Percentiles rank a stretch among this genome's conserved stretches.
phyloP scores from a whole-genome alignment of 2,888 invertebrate species.

The Patella ulyssiponensis region DNA sequence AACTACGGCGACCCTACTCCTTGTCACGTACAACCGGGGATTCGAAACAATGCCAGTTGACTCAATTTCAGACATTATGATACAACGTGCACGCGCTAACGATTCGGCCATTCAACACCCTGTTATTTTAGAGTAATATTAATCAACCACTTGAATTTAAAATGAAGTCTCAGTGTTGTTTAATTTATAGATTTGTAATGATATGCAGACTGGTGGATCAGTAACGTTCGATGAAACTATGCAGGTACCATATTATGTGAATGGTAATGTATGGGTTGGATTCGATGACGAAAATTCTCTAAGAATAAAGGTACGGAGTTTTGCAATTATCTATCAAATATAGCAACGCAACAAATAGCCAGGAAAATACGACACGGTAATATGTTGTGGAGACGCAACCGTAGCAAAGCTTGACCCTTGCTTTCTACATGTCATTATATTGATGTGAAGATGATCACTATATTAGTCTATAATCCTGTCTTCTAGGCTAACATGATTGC shows the following conservation, averaged over 20 bases:
- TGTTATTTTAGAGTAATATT: not conserved
- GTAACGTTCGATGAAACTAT: conserved; percentile 67
- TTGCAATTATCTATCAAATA: not conserved
- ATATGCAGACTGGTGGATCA: conserved; percentile 6
- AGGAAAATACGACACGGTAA: too few relatives aligned
- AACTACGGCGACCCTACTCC: too few relatives aligned
- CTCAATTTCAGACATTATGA: too few relatives aligned
- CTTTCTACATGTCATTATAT: too few relatives aligned
- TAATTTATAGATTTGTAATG: conserved; percentile 14
- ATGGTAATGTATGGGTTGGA: conserved; percentile 33
- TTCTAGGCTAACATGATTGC: conserved; percentile 8
- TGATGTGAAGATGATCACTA: too few relatives aligned
- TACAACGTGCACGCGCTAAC: too few relatives aligned
- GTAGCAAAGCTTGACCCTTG: not conserved
- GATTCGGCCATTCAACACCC: too few relatives aligned
- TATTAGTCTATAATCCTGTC: not conserved
- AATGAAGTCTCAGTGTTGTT: not conserved
- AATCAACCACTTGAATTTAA: not conserved
- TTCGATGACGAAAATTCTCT: conserved; percentile 33
- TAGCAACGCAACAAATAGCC: too few relatives aligned
- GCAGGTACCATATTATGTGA: conserved; percentile 77
- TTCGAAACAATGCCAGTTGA: too few relatives aligned
- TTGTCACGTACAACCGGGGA: too few relatives aligned
- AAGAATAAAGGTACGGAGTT: conserved; percentile 24
- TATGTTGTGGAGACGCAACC: too few relatives aligned